Base-by-base conservation (phyloP, 2,113 vertebrate genomes). In the Octodon degus region DNA sequence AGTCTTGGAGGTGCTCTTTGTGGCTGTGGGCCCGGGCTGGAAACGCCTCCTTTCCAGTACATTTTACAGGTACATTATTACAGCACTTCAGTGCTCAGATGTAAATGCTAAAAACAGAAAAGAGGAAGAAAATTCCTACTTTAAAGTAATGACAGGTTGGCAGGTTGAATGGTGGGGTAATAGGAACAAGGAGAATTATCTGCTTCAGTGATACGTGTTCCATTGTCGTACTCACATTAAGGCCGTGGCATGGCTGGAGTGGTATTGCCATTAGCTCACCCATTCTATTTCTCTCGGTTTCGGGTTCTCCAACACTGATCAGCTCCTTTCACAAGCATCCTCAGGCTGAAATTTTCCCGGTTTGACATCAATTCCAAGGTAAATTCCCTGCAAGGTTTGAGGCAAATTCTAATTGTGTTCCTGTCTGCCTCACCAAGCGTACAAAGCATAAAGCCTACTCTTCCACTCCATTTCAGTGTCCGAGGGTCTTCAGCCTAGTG, bases 131-230 rank as follows among this genome's bases (percentile, higher is more conserved):
- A 82, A 74, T 30, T 82, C 84, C 47, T 88, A 10, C 70, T 95
- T 95, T 80, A 88, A 74, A 89, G 96, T 88, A 85, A 82, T 86
- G 95, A 94, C 90, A 97, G 93, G 47, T 83, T 94, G 87, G 93
- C 94, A 94, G 96, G 70, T 74, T 94, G 91, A 96, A 65, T 77
- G 74, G 82, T 88, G 62, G 89, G 83, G 92, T 90, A 86, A 93
- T 43, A 92, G 84, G 94, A 94, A 65, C 55, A 79, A 80, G 96
- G 93, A 70, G 94, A 93, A 91, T 92, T 86, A 79, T 82, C 91
- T 95, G 95, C 94, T 94, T 89, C 80, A 14, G 32, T 37, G 81
- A 91, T 40, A 67, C 16, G 37, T 89, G 55, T 58, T 55, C 85
- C 77, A 47, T 81, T 7, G 40, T 13, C 6, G 5, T 0, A 0